phyloP scores from a whole-genome alignment of 2,113 vertebrate genomes.

The Lampris megalopsis region DNA sequence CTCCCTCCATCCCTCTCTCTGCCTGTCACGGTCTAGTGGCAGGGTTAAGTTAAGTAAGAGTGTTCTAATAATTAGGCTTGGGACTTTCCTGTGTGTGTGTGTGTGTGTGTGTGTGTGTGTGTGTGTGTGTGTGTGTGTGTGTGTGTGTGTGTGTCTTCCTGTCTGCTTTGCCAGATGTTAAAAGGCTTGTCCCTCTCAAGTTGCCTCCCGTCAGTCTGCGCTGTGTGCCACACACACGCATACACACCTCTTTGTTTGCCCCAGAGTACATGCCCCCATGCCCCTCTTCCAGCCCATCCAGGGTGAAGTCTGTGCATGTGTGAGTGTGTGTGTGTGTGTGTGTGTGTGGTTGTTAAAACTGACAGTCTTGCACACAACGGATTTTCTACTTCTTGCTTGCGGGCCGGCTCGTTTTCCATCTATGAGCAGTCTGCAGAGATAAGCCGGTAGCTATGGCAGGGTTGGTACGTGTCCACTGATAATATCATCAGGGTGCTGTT shows the following conservation, averaged over 20 bases:
- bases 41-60: conserved; percentile 90
- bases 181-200: conserved; percentile 86
- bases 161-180: conserved; percentile 96
- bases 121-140: conserved; percentile 14
- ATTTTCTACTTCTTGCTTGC: not conserved
- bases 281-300: conserved; percentile 52
- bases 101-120: conserved; percentile 66
- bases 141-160: conserved; percentile 50
- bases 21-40: conserved; percentile 83
- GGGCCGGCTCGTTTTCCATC: too few species aligned
- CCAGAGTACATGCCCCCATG: conserved; percentile 59
- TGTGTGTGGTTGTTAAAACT: conserved; percentile 30
- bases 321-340: conserved; percentile 24
- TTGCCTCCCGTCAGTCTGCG: conserved; percentile 77
- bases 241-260: conserved; percentile 62
- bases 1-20: conserved; percentile 57
- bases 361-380: conserved; percentile 23
- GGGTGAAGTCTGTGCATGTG: conserved; percentile 29
- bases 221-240: conserved; percentile 62
- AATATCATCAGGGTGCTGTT: not conserved
- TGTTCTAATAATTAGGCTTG: conserved; percentile 92
- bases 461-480: too few species aligned
- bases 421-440: too few species aligned
- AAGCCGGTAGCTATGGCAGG: too few species aligned
- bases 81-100: conserved; percentile 75